Base-by-base conservation (phyloP, 2,888 invertebrate genomes). In the Bellardia bayeri region DNA sequence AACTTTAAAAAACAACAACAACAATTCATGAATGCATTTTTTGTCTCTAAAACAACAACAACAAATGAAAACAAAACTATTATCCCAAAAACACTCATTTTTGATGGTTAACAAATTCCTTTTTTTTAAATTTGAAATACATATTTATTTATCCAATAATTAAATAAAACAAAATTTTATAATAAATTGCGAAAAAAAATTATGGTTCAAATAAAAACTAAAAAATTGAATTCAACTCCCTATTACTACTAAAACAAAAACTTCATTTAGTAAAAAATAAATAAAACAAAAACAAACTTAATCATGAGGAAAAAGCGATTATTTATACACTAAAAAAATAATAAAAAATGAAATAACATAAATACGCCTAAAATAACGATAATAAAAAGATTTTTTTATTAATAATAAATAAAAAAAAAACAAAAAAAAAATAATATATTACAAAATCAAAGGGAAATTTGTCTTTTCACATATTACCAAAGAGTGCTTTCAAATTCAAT, bases 361-460 rank as follows among this genome's bases (percentile, higher is more conserved):
- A 82, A 82, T 86, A 86, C 79, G 82, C 82, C 86, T 86, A 82
- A 86, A 82, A 79, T 82, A 86, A 82, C 64, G 64, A 86, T 82
- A 86, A 86, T 86, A 79, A 82, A 69, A 76, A 78, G 63, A 68
- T 45, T 69, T 82, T 86, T 86, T 82, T 86, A 79, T 82, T 91
- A 90, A 89, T 90, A 91, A 90, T 88, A 76, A 51, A 82, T 42
- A 72, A 78, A 76, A 66, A 84, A 82, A 37, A 74, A 68, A 74
- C 76, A 71, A 86, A 84, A 84, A 54, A 79, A 74, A 61, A 74
- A 66, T 68, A 74, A 66, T 68, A 83, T 83, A 78, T 83, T 83
- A 87, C 82, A 83, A 88, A 87, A 75, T 74, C 79, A 83, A 81
- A 71, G 64, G 72, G 75, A 75, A 58, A 76, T 74, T 88, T 84